Base-by-base conservation (phyloP, 2,113 vertebrate genomes). In the Grammomys surdaster region DNA sequence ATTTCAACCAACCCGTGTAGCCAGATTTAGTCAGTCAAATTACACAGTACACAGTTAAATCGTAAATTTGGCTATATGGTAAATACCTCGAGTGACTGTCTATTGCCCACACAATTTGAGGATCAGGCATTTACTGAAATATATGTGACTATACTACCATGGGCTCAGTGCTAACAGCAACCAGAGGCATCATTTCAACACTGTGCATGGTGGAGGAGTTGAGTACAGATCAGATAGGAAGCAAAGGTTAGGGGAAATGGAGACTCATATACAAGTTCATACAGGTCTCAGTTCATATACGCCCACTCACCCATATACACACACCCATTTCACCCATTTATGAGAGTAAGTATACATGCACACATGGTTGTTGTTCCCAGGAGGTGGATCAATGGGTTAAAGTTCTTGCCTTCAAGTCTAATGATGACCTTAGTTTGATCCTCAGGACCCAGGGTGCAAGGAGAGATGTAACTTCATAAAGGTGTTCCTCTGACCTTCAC, bases 21-120 rank as follows among this genome's bases (percentile, higher is more conserved):
- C 58, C 73, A 77, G 46, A 89, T 82, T 86, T 51, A 94, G 10
- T 58, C 93, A 85, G 90, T 82, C 56, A 78, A 91, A 91, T 2
- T 87, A 10, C 12, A 82, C 24, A 31, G 63, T 1, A 24, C 7
- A 8, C 20, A 65, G 36, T 85, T 90, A 94, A 65, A 93, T 75
- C 6, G 67, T 75, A 91, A 76, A 73, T 96, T 95, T 46, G 88
- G 63, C 84, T 88, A 46, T 70, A 60, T 12, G 56, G n/a, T 40
- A 48, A 58, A 81, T 94, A 36, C 72, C 60, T 56, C 63, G 28
- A 20, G 24, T 36, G 60, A 77, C 31, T 81, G 13, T 26, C 60
- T 82, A 46, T 86, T n/a, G 2, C 26, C 46, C 10, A 31, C 60
- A 84, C 8, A 73, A 31, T 48, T 90, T 93, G 89, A 94, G 48